Percentiles rank a stretch among this genome's conserved stretches.
Conservation (phyloP, 2,888 invertebrate species). For the Neoscelio sp. region DNA sequence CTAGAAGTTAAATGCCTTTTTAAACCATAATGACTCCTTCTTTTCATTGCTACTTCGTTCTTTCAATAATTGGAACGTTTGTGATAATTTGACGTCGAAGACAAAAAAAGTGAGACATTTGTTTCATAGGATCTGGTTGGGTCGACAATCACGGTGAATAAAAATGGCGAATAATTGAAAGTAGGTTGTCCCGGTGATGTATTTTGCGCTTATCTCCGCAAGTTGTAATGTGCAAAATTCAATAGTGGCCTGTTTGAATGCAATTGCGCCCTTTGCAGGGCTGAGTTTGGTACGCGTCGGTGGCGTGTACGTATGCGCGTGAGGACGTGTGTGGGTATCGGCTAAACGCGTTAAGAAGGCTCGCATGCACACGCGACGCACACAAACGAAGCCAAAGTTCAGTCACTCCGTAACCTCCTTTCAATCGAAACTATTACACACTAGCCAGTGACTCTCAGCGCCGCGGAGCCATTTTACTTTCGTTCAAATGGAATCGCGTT, state of each 20-base stretch:
- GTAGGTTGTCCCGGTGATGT: slow-evolving; percentile 53
- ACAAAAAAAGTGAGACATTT: no score
- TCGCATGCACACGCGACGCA: slow-evolving; percentile 71
- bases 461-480: slow-evolving; percentile 74
- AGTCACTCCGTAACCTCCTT: slow-evolving; percentile 83
- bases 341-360: slow-evolving; percentile 64
- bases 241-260: slow-evolving; percentile 60
- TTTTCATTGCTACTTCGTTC: no score
- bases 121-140: no score
- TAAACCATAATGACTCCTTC: no score
- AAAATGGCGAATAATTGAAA: slow-evolving; percentile 52
- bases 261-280: slow-evolving; percentile 54
- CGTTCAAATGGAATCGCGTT: slow-evolving; percentile 71
- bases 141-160: not conserved
- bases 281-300: slow-evolving; percentile 41
- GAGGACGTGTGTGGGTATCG: slow-evolving; percentile 33
- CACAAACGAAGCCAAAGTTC: slow-evolving; percentile 80
- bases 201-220: slow-evolving; percentile 40
- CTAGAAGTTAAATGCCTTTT: no score
- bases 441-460: slow-evolving; percentile 80
- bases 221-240: slow-evolving; percentile 48
- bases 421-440: slow-evolving; percentile 83
- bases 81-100: no score
- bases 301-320: slow-evolving; percentile 21
- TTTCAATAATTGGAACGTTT: no score